phyloP scores from a whole-genome alignment of 2,113 vertebrate species.

The Oryzias javanicus region DNA sequence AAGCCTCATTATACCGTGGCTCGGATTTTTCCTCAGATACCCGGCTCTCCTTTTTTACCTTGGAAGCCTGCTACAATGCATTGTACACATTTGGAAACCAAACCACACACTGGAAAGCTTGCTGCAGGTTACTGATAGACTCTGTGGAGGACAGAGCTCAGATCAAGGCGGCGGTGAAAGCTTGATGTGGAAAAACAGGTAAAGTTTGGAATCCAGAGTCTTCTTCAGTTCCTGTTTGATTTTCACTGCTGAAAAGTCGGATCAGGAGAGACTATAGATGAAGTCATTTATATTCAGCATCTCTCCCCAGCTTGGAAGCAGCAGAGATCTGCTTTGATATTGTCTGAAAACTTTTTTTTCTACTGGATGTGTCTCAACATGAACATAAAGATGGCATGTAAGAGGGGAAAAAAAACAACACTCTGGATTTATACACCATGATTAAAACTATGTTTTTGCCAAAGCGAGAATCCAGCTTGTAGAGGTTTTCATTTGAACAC shows the following conservation, averaged over 20 bases:
- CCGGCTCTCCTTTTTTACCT: slow-evolving; percentile 66
- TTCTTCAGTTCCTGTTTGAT: slow-evolving; percentile 4
- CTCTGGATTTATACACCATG: too few species aligned
- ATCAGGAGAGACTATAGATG: slow-evolving; percentile 2
- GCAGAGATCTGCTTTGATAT: not conserved
- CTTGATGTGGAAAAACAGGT: slow-evolving; percentile 22
- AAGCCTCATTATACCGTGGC: slow-evolving; percentile 66
- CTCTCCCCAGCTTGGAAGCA: not conserved
- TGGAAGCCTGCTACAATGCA: slow-evolving; percentile 52
- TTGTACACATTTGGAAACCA: slow-evolving; percentile 51
- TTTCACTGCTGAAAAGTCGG: slow-evolving; percentile 2
- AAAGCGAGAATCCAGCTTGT: too few species aligned
- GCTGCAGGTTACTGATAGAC: slow-evolving; percentile 56
- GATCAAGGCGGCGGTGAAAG: slow-evolving; percentile 8
- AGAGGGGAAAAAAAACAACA: too few species aligned
- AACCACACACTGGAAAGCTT: slow-evolving; percentile 51
- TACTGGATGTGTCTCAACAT: not conserved
- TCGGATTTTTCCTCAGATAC: slow-evolving; percentile 49
- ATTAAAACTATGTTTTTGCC: too few species aligned
- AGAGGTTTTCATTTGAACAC: too few species aligned
- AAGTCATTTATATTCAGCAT: slow-evolving; percentile 15
- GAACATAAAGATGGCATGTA: too few species aligned
- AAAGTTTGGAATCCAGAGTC: slow-evolving; percentile 7
- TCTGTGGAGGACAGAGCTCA: slow-evolving; percentile 36
- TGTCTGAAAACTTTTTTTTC: too few species aligned